Evolutionary conservation across 1,140 invertebrate genomes (phyloP).

Genomic region (Epicauta chinensis): DNA sequence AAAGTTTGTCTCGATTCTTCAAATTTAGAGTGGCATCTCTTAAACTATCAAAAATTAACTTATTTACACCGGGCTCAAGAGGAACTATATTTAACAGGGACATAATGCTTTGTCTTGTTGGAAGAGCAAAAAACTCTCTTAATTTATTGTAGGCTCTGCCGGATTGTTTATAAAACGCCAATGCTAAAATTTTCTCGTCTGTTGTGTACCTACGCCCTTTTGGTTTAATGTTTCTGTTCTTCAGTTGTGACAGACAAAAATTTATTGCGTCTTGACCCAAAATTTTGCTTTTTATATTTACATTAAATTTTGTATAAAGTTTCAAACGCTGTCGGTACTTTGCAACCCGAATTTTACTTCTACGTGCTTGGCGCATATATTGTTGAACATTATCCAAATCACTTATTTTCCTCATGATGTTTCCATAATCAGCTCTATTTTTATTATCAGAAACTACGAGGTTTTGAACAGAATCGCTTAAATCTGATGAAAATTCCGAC

Average conservation of each 20-base stretch:
- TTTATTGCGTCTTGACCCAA: too few species aligned
- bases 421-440: too few species aligned
- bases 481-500: too few species aligned
- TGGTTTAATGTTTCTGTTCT: neutral
- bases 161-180: neutral
- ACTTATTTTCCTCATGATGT: too few species aligned
- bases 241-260: neutral
- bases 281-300: too few species aligned
- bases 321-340: too few species aligned
- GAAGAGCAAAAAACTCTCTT: conserved; percentile 2
- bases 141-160: neutral
- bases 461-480: too few species aligned
- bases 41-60: conserved; percentile 3
- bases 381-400: too few species aligned
- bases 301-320: too few species aligned
- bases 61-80: conserved; percentile 7
- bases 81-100: conserved; percentile 5
- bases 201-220: neutral
- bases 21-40: conserved; percentile 1
- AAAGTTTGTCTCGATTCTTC: neutral
- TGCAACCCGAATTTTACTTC: too few species aligned
- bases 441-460: too few species aligned
- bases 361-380: too few species aligned
- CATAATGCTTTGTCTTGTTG: neutral
- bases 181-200: conserved; percentile 1